Conservation (phyloP, 2,888 invertebrate species). For the Scotopteryx bipunctaria region DNA sequence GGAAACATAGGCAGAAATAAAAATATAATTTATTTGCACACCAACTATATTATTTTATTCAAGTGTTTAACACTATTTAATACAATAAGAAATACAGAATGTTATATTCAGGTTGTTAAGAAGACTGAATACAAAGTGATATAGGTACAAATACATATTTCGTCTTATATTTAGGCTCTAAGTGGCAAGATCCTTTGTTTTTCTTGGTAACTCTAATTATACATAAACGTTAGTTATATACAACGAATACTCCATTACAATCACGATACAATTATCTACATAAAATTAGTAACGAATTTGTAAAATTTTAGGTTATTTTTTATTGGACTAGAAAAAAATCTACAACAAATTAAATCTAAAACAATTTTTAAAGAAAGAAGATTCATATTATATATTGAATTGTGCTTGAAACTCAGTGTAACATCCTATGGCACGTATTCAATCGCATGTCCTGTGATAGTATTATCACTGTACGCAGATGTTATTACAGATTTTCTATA, state of each 20-base stretch:
- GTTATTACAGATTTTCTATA: constrained; percentile 3
- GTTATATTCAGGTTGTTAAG: constrained; percentile 4
- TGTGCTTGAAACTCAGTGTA: constrained; percentile 14
- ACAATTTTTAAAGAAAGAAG: constrained; percentile 23
- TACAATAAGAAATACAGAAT: constrained; percentile 14
- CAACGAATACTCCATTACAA: constrained; percentile 8
- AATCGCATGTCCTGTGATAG: constrained; percentile 30
- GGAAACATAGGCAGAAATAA: constrained; percentile 2
- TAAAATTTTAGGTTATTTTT: constrained; percentile 7
- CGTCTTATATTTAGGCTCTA: constrained; percentile 21
- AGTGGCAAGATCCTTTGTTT: constrained; percentile 30
- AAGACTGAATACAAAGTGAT: constrained; percentile 21
- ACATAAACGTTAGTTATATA: constrained; percentile 16
- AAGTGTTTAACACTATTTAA: constrained; percentile 45
- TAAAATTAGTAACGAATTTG: background rate
- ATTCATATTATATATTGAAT: constrained; percentile 7
- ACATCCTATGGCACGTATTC: constrained; percentile 34
- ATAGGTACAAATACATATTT: constrained; percentile 14
- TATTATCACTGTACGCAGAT: constrained; percentile 8
- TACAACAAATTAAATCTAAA: constrained; percentile 30
- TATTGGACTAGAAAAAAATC: constrained; percentile 41
- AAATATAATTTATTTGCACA: constrained; percentile 36
- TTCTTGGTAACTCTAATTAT: constrained; percentile 17
- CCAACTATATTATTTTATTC: constrained; percentile 44
- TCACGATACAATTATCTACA: constrained; percentile 6